Evolutionary conservation across 2,888 invertebrate genomes (phyloP).

Genomic region (Eledona agricola): DNA sequence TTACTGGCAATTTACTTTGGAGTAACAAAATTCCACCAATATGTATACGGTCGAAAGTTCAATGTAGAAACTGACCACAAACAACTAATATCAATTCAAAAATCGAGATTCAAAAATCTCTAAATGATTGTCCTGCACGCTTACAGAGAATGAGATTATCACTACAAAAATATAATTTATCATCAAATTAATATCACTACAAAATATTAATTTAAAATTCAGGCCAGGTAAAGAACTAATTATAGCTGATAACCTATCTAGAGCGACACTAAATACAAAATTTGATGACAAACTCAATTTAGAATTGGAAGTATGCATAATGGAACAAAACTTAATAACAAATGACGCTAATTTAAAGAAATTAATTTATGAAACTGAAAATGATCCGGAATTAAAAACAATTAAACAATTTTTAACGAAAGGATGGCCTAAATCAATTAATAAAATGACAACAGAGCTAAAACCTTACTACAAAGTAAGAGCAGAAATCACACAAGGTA

Average conservation of each 20-base stretch:
- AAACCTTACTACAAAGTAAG: too few relatives aligned
- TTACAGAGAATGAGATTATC: slow-evolving; percentile 27
- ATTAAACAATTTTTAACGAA: slow-evolving; percentile 40
- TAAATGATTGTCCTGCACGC: slow-evolving; percentile 20
- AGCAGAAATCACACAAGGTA: too few relatives aligned
- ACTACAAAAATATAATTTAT: slow-evolving; percentile 26
- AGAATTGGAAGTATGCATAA: slow-evolving; percentile 32
- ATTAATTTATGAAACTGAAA: slow-evolving; percentile 28
- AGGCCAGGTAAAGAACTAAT: slow-evolving; percentile 30
- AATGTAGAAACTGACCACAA: slow-evolving; percentile 24
- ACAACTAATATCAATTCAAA: slow-evolving; percentile 20
- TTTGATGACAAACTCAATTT: slow-evolving; percentile 27
- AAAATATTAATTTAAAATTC: slow-evolving; percentile 22
- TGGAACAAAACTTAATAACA: slow-evolving; percentile 27
- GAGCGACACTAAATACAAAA: slow-evolving; percentile 25
- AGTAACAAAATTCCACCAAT: slow-evolving; percentile 41
- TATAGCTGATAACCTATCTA: slow-evolving; percentile 29
- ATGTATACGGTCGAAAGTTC: slow-evolving; percentile 10
- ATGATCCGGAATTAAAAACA: slow-evolving; percentile 40
- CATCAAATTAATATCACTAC: too few relatives aligned
- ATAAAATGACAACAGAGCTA: slow-evolving; percentile 8
- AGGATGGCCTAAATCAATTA: slow-evolving; percentile 28
- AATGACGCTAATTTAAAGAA: slow-evolving; percentile 30
- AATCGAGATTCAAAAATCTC: slow-evolving; percentile 18
- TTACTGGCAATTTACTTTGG: slow-evolving; percentile 22